phyloP scores from a whole-genome alignment of 37 sponge, comb jelly and placozoan species.

The Aphrocallistes beatrix region DNA sequence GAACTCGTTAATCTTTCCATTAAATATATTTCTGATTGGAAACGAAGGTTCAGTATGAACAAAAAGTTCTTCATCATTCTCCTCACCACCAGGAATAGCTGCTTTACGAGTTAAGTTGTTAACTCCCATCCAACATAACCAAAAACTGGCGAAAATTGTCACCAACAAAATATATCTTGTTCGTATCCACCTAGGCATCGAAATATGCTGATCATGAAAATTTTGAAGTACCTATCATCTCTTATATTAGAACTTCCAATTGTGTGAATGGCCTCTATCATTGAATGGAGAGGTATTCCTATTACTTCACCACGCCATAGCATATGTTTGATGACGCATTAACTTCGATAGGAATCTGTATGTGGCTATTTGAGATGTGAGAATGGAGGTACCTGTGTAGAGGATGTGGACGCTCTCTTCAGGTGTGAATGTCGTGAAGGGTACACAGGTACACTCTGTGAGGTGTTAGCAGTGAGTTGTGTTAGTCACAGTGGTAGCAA shows the following conservation, averaged over 20 bases:
- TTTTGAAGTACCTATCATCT: too few relatives aligned
- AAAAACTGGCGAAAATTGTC: neutral
- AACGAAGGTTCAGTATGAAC: neutral
- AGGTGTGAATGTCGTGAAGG: slow-evolving; percentile 35
- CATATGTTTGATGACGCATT: too few relatives aligned
- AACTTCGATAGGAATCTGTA: slow-evolving; percentile 14
- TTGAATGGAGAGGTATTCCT: too few relatives aligned
- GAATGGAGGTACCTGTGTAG: slow-evolving; percentile 42
- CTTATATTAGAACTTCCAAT: too few relatives aligned
- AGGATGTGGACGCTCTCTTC: neutral
- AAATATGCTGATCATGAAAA: neutral
- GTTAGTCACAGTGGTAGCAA: neutral
- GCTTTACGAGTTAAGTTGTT: neutral
- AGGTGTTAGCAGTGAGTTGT: neutral
- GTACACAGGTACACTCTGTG: slow-evolving; percentile 40
- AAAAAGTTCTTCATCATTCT: neutral
- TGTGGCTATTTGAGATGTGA: slow-evolving; percentile 39
- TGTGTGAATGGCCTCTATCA: too few relatives aligned
- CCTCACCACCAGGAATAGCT: neutral
- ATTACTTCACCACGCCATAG: too few relatives aligned
- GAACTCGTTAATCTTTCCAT: neutral
- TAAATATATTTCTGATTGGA: neutral
- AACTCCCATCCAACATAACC: neutral
- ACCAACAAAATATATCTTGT: neutral
- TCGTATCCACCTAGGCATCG: neutral